Conservation (phyloP, 2,113 vertebrate genomes). For the Cyprinodon tularosa region DNA sequence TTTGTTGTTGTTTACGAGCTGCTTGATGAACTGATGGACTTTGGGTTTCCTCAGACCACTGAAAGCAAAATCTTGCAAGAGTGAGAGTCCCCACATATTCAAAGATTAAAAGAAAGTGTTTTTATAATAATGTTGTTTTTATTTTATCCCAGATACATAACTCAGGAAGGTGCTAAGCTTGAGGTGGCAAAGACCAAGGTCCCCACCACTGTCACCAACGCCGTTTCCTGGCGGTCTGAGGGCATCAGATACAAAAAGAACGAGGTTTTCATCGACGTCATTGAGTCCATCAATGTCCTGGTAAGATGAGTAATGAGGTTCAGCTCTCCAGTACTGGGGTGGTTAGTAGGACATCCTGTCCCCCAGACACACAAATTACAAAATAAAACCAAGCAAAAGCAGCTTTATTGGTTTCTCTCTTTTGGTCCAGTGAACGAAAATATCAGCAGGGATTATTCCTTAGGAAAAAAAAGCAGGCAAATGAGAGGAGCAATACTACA, state of each 20-base stretch:
- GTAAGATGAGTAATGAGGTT: constrained; percentile 70
- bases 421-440: neutral
- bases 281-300: constrained; percentile 92
- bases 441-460: too few relatives aligned
- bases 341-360: neutral
- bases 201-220: constrained; percentile 93
- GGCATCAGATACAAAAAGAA: constrained; percentile 96
- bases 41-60: constrained; percentile 94
- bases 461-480: too few relatives aligned
- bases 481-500: too few relatives aligned
- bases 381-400: neutral
- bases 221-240: constrained; percentile 95
- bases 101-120: neutral
- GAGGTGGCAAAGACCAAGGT: constrained; percentile 87
- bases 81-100: constrained; percentile 72
- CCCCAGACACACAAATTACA: neutral
- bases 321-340: neutral
- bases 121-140: neutral
- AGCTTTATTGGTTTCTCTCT: neutral
- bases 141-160: constrained; percentile 86
- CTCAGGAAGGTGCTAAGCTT: constrained; percentile 90
- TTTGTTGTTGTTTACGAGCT: constrained; percentile 95
- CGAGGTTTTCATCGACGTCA: constrained; percentile 95
- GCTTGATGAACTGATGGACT: constrained; percentile 96
- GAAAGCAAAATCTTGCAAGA: constrained; percentile 97